These are phyloP conservation scores for Eulithis prunata DNA, from an alignment of 2,888 invertebrate genomes.

Conservation along the genomic window DNA sequence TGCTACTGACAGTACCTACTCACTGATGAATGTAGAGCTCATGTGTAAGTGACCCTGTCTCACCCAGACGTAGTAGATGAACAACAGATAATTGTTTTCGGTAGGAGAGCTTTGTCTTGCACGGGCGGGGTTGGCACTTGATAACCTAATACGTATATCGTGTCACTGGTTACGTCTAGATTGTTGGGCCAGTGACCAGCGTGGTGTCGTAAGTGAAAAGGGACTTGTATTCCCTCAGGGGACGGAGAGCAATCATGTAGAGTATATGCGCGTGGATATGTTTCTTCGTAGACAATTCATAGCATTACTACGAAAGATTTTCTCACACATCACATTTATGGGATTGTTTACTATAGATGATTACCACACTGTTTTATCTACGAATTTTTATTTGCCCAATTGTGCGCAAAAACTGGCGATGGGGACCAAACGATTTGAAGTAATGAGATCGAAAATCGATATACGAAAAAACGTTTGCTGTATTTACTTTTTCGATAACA, in stretches of 20 bases:
- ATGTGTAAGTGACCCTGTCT: slow-evolving; percentile 12
- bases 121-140: not conserved
- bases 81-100: slow-evolving; percentile 10
- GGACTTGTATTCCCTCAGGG: too few relatives aligned
- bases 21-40: slow-evolving; percentile 4
- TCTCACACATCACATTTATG: too few relatives aligned
- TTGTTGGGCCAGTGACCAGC: too few relatives aligned
- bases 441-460: slow-evolving; percentile 23
- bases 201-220: too few relatives aligned
- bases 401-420: slow-evolving; percentile 5
- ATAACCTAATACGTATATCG: not conserved
- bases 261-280: too few relatives aligned
- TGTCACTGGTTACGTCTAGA: too few relatives aligned
- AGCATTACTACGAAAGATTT: too few relatives aligned
- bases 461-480: slow-evolving; percentile 16
- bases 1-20: not conserved
- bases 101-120: not conserved
- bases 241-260: too few relatives aligned
- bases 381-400: slow-evolving; percentile 4
- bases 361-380: not conserved
- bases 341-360: too few relatives aligned
- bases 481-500: slow-evolving; percentile 25
- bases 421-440: slow-evolving; percentile 8
- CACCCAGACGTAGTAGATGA: slow-evolving; percentile 3
- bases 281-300: too few relatives aligned